Evolutionary conservation across 2,797 vertebrate species (phyloP).

Genomic region (Varecia variegata): DNA sequence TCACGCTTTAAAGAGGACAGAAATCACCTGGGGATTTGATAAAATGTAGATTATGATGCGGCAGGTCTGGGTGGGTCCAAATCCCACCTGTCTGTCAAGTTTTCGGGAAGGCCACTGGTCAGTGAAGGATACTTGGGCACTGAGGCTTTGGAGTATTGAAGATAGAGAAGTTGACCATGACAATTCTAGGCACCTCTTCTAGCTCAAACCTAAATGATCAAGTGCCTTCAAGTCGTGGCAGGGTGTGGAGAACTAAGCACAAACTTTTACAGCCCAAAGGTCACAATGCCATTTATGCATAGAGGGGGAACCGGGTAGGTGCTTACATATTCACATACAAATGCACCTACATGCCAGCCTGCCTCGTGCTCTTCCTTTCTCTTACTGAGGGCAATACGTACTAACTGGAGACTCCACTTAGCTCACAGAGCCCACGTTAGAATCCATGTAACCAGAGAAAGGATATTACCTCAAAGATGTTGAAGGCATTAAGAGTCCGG

Average conservation of each 20-base stretch:
- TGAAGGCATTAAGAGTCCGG: slow-evolving; percentile 75
- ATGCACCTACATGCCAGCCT: not conserved
- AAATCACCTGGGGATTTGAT: not conserved
- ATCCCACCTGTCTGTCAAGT: not conserved
- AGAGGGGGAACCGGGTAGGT: not conserved
- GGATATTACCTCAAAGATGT: slow-evolving; percentile 81
- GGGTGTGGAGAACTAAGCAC: fast-evolving
- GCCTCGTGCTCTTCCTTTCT: not conserved
- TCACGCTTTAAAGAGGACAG: not conserved
- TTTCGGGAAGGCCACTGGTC: not conserved
- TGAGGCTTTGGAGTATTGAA: not conserved
- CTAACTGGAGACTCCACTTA: not conserved
- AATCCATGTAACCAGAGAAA: not conserved
- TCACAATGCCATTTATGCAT: not conserved
- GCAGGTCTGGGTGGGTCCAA: not conserved
- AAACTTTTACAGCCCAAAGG: not conserved
- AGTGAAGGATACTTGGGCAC: not conserved
- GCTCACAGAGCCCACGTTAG: not conserved
- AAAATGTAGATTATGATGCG: not conserved
- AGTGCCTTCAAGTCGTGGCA: not conserved
- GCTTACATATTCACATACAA: not conserved
- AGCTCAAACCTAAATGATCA: not conserved
- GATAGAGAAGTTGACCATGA: not conserved
- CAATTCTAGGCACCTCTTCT: not conserved
- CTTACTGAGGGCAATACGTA: not conserved